Evolutionary conservation across 2,797 vertebrate species (phyloP).

Genomic region (Lutjanus argentimaculatus): DNA sequence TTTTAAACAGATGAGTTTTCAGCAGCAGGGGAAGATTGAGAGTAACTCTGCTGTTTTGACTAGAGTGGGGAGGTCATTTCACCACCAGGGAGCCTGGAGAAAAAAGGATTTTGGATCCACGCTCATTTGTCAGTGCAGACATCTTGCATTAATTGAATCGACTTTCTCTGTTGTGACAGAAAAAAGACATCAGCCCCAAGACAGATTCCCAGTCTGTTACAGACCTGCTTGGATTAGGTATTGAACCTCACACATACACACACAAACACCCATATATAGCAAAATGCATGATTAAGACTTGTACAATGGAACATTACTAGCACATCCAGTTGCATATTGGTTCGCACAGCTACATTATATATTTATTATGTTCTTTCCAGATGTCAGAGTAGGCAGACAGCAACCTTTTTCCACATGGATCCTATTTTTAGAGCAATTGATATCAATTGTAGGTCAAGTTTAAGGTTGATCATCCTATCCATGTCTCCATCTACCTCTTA

Average conservation of each 20-base stretch:
- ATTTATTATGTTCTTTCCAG: constrained; percentile 6
- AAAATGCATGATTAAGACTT: too few species aligned
- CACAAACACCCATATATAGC: neutral
- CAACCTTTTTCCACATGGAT: neutral
- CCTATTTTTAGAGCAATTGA: neutral
- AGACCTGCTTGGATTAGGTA: constrained; percentile 96
- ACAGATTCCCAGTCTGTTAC: constrained; percentile 89
- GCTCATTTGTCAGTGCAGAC: constrained; percentile 21
- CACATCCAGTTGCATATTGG: neutral
- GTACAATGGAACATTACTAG: too few species aligned
- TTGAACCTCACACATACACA: constrained; percentile 1
- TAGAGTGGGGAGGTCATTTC: constrained; percentile 8
- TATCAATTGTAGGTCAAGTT: neutral
- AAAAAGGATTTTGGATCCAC: constrained; percentile 10
- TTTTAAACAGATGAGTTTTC: neutral
- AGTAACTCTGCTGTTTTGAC: constrained; percentile 7
- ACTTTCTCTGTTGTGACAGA: constrained; percentile 83
- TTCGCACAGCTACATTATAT: neutral
- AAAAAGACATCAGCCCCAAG: constrained; percentile 93
- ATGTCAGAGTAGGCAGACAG: neutral
- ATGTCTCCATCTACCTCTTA: constrained; percentile 19
- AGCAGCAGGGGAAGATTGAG: neutral
- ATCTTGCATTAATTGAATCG: constrained; percentile 13
- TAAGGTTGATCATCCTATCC: neutral
- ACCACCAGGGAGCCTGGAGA: constrained; percentile 7